A percentile compares a stretch with the other conserved stretches of the same genome.
Conservation (phyloP, 1,140 invertebrate genomes). For the Tetraneura akinire region DNA sequence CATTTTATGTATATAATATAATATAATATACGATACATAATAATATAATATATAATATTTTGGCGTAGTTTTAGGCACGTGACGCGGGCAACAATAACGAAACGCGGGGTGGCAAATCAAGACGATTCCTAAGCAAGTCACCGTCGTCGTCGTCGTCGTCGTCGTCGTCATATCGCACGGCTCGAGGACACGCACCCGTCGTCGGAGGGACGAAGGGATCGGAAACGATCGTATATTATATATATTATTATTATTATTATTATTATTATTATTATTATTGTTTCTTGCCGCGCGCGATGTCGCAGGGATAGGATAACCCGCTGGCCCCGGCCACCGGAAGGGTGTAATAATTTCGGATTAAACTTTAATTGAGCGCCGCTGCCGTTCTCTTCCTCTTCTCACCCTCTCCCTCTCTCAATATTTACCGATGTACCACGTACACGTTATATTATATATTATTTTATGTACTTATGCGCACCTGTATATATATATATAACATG, state of each 20-base stretch:
- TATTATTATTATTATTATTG: too few relatives aligned
- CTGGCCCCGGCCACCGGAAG: neutral
- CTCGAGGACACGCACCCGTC: neutral
- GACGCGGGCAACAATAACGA: conserved; percentile 15
- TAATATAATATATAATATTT: too few relatives aligned
- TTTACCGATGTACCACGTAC: conserved; percentile 2
- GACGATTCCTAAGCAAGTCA: conserved; percentile 50
- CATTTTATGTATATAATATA: too few relatives aligned
- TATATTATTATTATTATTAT: too few relatives aligned
- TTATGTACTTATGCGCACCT: neutral
- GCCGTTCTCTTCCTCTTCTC: neutral
- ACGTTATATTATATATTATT: neutral
- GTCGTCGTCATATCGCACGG: neutral
- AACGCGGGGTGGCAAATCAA: conserved; percentile 43
- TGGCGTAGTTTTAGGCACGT: conserved; percentile 36
- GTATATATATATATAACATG: conserved; percentile 4
- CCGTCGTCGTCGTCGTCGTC: conserved; percentile 25
- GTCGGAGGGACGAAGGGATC: neutral
- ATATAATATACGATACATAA: too few relatives aligned
- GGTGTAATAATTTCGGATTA: conserved; percentile 48
- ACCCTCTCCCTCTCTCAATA: neutral
- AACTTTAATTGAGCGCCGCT: conserved; percentile 49
- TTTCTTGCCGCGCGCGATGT: too few relatives aligned
- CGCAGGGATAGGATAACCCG: too few relatives aligned
- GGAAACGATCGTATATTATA: too few relatives aligned